Evolutionary conservation across 2,797 vertebrate genomes (phyloP), one percentile per base, ranked within the genome.

Genomic region (Glossophaga mutica): DNA sequence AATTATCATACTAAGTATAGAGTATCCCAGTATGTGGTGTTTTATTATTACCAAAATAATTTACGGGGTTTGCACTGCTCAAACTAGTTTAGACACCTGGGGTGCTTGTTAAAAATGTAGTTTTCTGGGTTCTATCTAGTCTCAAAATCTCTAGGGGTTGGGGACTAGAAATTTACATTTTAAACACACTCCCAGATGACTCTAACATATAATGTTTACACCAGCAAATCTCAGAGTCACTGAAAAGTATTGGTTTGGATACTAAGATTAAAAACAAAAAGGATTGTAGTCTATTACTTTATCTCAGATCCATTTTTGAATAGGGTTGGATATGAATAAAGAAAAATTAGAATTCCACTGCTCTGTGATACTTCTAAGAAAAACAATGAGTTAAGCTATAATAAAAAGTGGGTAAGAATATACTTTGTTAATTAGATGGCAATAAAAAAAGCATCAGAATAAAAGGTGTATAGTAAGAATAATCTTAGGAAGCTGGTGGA

Each of bases 161-260:
- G 19, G 52, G 22, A 68, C 29, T 57, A 19, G 65, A 86, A 86
- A 91, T 65, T 85, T 92, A 87, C 42, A 91, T 94, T 97, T 96
- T 78, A 96, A 95, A 96, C 59, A 83, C 59, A n/a, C n/a, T 91
- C 39, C 29, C 67, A 57, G 52, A 77, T 87, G 86, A 81, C 93
- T 95, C 92, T 91, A 57, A 88, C 9, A 59, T n/a, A 48, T 50
- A 91, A 84, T 93, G 14, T 86, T 84, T 77, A 78, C 73, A 90
- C 32, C 73, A 90, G 48, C 32, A 96, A 95, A 88, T 91, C 55
- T 96, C 84, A 95, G 48, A n/a, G 67, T 90, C 96, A 96, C 14
- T 24, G 78, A 68, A 94, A 24, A 91, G 14, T 65, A 96, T 42
- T 44, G 78, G 29, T 22, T 83, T 95, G 87, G 96, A 77, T 83